Conservation (phyloP, 2,113 vertebrate genomes). For the Centrocercus urophasianus region DNA sequence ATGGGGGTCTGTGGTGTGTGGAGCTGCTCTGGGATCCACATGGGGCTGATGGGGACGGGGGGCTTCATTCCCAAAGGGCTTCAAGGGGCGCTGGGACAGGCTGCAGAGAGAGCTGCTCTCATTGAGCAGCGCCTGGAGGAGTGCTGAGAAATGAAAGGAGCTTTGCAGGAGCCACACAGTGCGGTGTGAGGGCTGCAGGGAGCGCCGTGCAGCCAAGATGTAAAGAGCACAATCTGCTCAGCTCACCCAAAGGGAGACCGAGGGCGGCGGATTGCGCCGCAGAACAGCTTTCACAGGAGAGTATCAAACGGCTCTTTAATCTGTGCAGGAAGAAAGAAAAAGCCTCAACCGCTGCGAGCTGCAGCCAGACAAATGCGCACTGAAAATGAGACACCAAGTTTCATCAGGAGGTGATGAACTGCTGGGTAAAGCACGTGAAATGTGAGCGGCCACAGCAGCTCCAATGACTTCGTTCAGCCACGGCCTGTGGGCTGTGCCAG, state of each 20-base stretch:
- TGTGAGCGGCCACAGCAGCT: not conserved
- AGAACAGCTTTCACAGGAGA: not conserved
- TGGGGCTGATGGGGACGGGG: rapidly evolving
- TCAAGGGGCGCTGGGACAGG: not conserved
- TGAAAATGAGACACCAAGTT: not conserved
- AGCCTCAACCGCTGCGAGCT: not conserved
- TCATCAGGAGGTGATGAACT: not conserved
- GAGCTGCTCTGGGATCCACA: rapidly evolving
- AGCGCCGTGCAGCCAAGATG: not conserved
- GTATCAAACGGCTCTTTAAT: not conserved
- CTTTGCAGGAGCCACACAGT: not conserved
- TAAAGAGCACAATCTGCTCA: not conserved
- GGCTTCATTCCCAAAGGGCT: not conserved
- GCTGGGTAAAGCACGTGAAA: not conserved
- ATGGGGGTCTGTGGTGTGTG: not conserved
- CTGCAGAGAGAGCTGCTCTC: rapidly evolving
- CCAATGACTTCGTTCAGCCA: not conserved
- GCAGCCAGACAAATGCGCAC: slow-evolving; percentile 10
- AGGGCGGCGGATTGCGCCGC: not conserved
- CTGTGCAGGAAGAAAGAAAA: not conserved
- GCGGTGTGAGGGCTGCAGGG: not conserved
- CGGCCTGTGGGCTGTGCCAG: no score
- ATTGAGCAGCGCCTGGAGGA: rapidly evolving
- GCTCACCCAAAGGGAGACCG: not conserved
- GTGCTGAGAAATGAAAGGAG: not conserved